Evolutionary conservation across 2,888 invertebrate genomes (phyloP).

Genomic region (Drosophila rubida): DNA sequence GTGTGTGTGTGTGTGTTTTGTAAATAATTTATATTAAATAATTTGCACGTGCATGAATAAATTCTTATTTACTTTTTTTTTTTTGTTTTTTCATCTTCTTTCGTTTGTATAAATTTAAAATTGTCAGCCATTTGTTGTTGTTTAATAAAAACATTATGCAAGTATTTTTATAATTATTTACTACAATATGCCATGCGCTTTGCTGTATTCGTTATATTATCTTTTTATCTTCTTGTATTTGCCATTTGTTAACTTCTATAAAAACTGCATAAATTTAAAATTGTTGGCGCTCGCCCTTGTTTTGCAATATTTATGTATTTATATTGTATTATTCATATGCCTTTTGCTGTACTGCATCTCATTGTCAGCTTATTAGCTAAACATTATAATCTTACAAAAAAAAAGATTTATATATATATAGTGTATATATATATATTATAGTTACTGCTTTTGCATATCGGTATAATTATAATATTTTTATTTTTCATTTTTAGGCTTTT

Average conservation of each 20-base stretch:
- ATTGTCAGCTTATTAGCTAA: slow-evolving; percentile 52
- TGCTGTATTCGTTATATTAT: slow-evolving; percentile 19
- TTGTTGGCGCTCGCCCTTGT: slow-evolving; percentile 51
- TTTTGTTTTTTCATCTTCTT: slow-evolving; percentile 8
- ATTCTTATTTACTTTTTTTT: slow-evolving; percentile 61
- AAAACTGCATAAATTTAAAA: slow-evolving; percentile 75
- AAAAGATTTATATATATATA: slow-evolving; percentile 21
- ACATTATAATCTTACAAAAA: slow-evolving; percentile 49
- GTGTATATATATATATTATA: slow-evolving; percentile 22
- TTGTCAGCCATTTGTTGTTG: slow-evolving; percentile 71
- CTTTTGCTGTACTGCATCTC: slow-evolving; percentile 26
- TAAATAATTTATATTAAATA: slow-evolving; percentile 67
- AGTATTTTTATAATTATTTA: slow-evolving; percentile 36
- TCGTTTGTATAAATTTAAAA: slow-evolving; percentile 76
- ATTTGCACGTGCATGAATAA: slow-evolving; percentile 75
- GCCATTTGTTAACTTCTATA: slow-evolving; percentile 54
- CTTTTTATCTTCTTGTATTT: slow-evolving; percentile 36
- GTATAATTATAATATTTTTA: slow-evolving; percentile 12
- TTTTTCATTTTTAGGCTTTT: slow-evolving; percentile 17
- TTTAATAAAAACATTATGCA: slow-evolving; percentile 73
- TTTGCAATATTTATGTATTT: slow-evolving; percentile 29
- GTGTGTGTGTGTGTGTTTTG: slow-evolving; percentile 26
- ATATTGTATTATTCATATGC: slow-evolving; percentile 30
- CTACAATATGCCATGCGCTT: slow-evolving; percentile 27
- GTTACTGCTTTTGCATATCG: slow-evolving; percentile 11